A percentile compares a stretch with the other conserved stretches of the same genome.
phyloP scores from a whole-genome alignment of 2,113 vertebrate genomes.

The Tichodroma muraria region DNA sequence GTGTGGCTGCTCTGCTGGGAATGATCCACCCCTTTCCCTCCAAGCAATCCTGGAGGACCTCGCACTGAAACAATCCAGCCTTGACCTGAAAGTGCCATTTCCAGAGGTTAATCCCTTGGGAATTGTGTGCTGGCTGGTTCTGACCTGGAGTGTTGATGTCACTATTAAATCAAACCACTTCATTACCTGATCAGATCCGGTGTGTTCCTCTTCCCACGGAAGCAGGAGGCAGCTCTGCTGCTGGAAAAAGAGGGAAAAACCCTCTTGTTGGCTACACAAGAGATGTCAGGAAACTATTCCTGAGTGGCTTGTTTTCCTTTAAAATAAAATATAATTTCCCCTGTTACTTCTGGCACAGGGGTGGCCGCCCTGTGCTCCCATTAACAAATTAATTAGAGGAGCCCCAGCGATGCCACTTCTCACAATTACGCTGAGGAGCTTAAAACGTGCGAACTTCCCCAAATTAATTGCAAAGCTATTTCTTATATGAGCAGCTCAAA shows the following conservation, averaged over 20 bases:
- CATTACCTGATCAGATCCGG: background rate
- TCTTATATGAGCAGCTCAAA: background rate
- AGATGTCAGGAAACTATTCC: background rate
- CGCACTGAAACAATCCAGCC: background rate
- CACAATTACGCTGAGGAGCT: background rate
- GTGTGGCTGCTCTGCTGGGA: background rate
- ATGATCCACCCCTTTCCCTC: background rate
- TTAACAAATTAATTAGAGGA: background rate
- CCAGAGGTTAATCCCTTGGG: background rate
- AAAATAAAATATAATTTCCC: background rate
- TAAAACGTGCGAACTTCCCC: background rate
- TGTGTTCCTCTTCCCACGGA: rapidly evolving
- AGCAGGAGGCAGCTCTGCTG: background rate
- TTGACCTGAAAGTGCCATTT: background rate
- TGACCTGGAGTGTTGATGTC: background rate
- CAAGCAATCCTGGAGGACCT: background rate
- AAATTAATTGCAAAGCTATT: background rate
- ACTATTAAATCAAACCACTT: background rate
- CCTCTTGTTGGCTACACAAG: rapidly evolving
- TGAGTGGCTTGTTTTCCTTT: background rate
- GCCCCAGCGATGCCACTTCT: background rate
- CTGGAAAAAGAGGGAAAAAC: background rate
- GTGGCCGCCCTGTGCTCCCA: background rate
- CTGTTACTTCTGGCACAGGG: background rate
- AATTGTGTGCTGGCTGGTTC: background rate